Evolutionary conservation across 1,140 invertebrate genomes (phyloP).

Genomic region (Anastrepha ludens): DNA sequence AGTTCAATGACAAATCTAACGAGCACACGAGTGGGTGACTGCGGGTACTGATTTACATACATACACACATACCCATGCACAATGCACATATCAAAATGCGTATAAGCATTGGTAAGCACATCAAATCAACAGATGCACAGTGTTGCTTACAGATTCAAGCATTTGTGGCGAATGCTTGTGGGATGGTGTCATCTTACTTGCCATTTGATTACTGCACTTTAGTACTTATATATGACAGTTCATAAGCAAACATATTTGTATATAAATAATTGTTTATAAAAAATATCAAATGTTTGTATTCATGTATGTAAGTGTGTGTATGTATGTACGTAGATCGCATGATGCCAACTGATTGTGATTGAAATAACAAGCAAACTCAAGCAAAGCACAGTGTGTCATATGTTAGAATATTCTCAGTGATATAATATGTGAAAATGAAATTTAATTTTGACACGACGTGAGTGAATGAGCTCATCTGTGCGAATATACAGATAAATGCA

Average conservation of each 20-base stretch:
- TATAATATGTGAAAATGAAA: neutral
- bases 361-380: slow-evolving; percentile 4
- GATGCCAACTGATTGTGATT: neutral
- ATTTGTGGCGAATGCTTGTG: slow-evolving; percentile 36
- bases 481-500: neutral
- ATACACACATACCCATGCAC: neutral
- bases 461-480: slow-evolving; percentile 39
- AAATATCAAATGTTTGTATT: neutral
- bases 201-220: slow-evolving; percentile 24
- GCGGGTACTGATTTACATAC: neutral
- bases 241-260: neutral
- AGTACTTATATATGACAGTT: neutral
- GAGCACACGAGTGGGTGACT: slow-evolving; percentile 30
- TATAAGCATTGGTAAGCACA: too few species aligned
- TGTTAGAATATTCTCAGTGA: neutral
- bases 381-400: slow-evolving; percentile 24
- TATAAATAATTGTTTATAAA: slow-evolving; percentile 34
- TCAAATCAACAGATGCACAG: neutral
- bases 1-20: slow-evolving; percentile 49
- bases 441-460: neutral
- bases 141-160: slow-evolving; percentile 18
- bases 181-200: slow-evolving; percentile 51
- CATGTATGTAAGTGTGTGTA: neutral
- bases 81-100: neutral
- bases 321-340: neutral